Evolutionary conservation across 2,113 vertebrate genomes (phyloP), one percentile per base, ranked within the genome.

Genomic region (Eubucco bourcierii): DNA sequence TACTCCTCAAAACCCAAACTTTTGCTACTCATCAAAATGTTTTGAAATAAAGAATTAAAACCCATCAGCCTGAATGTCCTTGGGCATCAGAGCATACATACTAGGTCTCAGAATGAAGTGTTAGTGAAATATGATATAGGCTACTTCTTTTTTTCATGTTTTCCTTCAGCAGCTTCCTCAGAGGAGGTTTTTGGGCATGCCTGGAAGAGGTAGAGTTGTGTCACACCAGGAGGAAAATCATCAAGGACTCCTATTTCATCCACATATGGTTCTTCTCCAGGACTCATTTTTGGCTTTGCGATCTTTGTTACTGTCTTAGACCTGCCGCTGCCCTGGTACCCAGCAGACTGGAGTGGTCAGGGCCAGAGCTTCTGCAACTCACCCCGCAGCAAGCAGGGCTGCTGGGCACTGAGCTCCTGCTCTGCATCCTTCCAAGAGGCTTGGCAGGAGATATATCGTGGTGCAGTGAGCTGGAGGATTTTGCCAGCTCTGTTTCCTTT

Each of bases 1-100:
- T 78, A 70, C 27, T 82, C 44, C 37, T 84, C 59, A 50, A 64
- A 60, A 9, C 0, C 1, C 18, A 28, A 64, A 73, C 33, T 88
- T 90, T 86, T 88, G 73, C 85, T 91, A 84, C 85, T 86, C 80
- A 8, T 83, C 75, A 80, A 80, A 87, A 71, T 37, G 44, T 68
- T 68, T 82, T 68, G 70, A 78, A 96, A 95, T 94, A 93, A 95
- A 96, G 39, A 76, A 61, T 71, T 47, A 84, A 90, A 94, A 80
- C 25, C 21, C 44, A 53, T 10, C 10, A 25, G 73, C 34, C 61
- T 63, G 39, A 65, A 31, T 80, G 24, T 66, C 11, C n/a, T n/a
- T 88, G 52, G 39, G 58, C 39, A 24, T 16, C 0, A 0, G 64
- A 52, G 65, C 67, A 39, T n/a, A 80, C 71, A 72, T 15, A 41